Conservation (phyloP, 2,113 vertebrate genomes). For the Crocuta crocuta region DNA sequence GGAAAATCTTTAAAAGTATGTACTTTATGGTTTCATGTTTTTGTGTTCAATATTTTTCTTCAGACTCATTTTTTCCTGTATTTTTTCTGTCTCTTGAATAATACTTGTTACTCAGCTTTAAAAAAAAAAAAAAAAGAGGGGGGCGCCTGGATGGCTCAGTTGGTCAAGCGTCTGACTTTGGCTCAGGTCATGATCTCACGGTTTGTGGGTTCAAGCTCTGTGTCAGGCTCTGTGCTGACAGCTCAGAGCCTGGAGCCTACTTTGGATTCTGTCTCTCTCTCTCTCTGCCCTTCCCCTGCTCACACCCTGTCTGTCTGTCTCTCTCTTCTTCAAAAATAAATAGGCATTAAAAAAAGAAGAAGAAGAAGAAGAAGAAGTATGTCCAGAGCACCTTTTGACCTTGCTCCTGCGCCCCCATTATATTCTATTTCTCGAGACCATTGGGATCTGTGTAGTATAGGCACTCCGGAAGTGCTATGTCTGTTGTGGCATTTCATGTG, state of each 20-base stretch:
- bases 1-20: background rate
- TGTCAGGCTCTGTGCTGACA: too few species aligned
- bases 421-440: background rate
- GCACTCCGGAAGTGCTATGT: background rate
- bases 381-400: background rate
- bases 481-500: background rate
- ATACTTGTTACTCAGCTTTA: background rate
- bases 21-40: background rate
- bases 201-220: too few species aligned
- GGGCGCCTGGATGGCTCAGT: too few species aligned
- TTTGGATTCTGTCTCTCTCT: too few species aligned
- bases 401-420: background rate
- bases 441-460: background rate
- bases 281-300: too few species aligned
- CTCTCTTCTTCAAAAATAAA: too few species aligned
- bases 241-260: too few species aligned
- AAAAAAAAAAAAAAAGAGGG: too few species aligned
- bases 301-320: too few species aligned
- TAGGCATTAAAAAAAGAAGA: background rate
- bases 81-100: background rate
- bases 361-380: background rate
- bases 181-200: too few species aligned
- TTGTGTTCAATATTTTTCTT: background rate
- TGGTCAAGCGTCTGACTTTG: too few species aligned
- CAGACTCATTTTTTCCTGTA: background rate